These are phyloP conservation scores for Thalassophryne amazonica DNA, from an alignment of 2,797 vertebrate genomes.

Conservation along the genomic window DNA sequence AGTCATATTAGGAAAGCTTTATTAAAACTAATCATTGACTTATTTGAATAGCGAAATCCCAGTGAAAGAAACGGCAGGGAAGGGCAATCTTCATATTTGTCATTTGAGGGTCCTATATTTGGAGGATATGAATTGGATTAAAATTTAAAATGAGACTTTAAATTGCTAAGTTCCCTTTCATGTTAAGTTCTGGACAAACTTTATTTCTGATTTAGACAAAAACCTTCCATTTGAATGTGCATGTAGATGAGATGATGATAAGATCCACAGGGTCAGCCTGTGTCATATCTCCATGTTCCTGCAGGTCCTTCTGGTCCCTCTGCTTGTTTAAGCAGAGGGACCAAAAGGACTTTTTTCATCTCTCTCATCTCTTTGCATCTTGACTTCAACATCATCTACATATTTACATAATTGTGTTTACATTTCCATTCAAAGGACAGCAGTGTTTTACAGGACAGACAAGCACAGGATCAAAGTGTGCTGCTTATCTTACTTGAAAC, in stretches of 20 bases:
- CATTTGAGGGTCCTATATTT: slow-evolving; percentile 74
- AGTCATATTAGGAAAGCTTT: slow-evolving; percentile 63
- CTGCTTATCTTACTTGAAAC: no score
- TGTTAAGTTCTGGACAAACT: slow-evolving; percentile 28
- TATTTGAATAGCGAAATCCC: slow-evolving; percentile 69
- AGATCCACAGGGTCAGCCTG: no score
- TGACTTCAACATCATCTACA: no score
- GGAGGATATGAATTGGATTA: slow-evolving; percentile 68
- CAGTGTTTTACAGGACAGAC: no score
- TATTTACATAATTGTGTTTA: no score
- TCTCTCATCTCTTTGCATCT: no score
- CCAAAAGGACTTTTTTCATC: no score
- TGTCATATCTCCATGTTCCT: no score
- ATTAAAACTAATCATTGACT: slow-evolving; percentile 74
- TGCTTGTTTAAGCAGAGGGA: no score
- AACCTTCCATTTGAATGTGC: background rate
- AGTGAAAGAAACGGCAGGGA: slow-evolving; percentile 69
- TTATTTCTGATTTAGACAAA: background rate
- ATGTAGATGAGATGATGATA: background rate
- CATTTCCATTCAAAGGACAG: no score
- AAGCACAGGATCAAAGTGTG: no score
- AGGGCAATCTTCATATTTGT: slow-evolving; percentile 69
- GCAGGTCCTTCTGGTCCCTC: no score
- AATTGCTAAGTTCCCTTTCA: slow-evolving; percentile 33
- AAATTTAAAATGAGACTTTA: slow-evolving; percentile 66